Conservation (phyloP, 2,888 invertebrate species). For the Ariolimax columbianus region DNA sequence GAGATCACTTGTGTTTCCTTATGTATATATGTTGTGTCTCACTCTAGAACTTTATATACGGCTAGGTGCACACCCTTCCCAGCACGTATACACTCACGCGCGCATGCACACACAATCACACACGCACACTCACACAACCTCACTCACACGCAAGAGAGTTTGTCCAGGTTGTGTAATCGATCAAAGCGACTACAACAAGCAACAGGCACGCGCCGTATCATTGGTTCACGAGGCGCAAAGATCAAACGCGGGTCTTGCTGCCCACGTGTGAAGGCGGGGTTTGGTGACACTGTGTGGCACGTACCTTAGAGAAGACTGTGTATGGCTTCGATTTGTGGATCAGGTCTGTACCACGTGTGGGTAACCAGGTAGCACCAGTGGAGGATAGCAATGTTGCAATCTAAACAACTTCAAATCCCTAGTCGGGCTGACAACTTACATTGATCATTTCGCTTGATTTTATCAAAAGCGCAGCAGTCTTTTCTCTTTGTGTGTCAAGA, state of each 20-base stretch:
- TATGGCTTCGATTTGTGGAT: not conserved
- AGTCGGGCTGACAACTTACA: no score
- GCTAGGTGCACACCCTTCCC: not conserved
- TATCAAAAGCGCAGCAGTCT: no score
- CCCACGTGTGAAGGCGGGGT: conserved; percentile 48
- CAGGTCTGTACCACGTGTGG: not conserved
- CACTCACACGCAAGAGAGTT: not conserved
- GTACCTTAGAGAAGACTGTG: not conserved
- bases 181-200: conserved; percentile 46
- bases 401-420: no score
- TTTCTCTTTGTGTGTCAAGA: no score
- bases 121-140: not conserved
- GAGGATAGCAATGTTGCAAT: no score
- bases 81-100: not conserved
- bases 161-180: not conserved
- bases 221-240: conserved; percentile 54
- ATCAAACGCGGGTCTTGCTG: conserved; percentile 45
- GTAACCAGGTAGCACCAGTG: not conserved
- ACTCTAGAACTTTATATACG: not conserved
- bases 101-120: no score
- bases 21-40: not conserved
- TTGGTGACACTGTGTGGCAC: conserved; percentile 43
- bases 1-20: not conserved
- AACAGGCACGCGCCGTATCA: conserved; percentile 55
- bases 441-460: no score